Evolutionary conservation across 2,113 vertebrate genomes (phyloP).

Genomic region (Cranoglanis bouderius): DNA sequence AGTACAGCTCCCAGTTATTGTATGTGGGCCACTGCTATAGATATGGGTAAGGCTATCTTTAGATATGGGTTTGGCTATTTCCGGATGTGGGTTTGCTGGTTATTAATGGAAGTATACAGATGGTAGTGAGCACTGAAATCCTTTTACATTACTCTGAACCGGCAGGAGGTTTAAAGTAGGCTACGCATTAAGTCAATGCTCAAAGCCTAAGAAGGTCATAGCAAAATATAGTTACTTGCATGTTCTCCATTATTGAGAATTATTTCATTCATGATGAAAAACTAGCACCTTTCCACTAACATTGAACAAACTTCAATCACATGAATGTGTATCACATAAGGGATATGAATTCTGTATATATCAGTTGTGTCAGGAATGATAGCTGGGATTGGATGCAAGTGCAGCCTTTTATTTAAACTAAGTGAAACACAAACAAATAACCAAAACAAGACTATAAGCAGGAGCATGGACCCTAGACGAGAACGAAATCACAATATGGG

Average conservation of each 20-base stretch:
- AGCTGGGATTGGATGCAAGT: too few relatives aligned
- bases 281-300: neutral
- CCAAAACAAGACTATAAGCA: too few relatives aligned
- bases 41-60: constrained; percentile 51
- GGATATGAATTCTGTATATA: neutral
- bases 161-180: constrained; percentile 33
- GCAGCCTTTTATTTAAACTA: too few relatives aligned
- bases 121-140: neutral
- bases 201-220: neutral
- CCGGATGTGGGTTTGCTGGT: constrained; percentile 49
- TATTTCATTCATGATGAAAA: neutral
- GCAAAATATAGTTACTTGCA: neutral
- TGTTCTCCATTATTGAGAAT: neutral
- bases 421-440: too few relatives aligned
- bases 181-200: neutral
- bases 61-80: constrained; percentile 52
- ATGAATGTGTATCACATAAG: neutral
- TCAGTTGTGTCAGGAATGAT: neutral
- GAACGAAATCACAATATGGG: too few relatives aligned
- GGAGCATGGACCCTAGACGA: too few relatives aligned
- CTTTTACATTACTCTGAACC: constrained; percentile 41
- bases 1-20: neutral
- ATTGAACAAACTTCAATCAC: neutral
- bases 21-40: constrained; percentile 54
- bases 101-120: constrained; percentile 48